Evolutionary conservation across 2,888 invertebrate species (phyloP), one percentile per base, ranked within the genome.

Genomic region (Zygothrica quintamaculata): DNA sequence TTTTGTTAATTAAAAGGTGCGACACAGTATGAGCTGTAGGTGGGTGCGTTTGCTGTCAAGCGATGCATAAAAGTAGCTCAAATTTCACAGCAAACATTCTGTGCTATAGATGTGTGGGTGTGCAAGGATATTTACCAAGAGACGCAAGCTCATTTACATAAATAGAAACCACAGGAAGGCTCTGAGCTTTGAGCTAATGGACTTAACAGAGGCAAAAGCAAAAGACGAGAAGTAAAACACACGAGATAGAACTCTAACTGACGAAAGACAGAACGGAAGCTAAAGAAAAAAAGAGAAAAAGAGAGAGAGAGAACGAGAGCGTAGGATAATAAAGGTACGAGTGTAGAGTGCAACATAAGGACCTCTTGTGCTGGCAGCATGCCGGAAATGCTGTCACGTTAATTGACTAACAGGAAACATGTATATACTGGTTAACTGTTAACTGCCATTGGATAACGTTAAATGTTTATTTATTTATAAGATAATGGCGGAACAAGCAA

Each of bases 1-100:
- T 84, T 76, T 74, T 29, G 52, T 71, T 87, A 88, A 88, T 88
- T 88, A 88, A 76, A 74, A 81, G 87, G 84, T 78, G 82, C 74
- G 82, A 56, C 75, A 61, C 3, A 22, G n/a, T n/a, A n/a, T n/a
- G n/a, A 22, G 18, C 3, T 22, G 18, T 3, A 44, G 13, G 13
- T 37, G 59, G 43, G 47, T 31, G n/a, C 42, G 33, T 34, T 39
- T 31, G 50, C 13, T 43, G 33, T 26, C 31, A 25, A 42, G 5
- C 29, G 12, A 50, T 22, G 9, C 29, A 40, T 34, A 40, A 43
- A 50, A 25, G 22, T 37, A 26, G 40, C 67, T 67, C 61, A 48
- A 62, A 64, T 69, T 74, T 57, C 66, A 31, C 56, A 64, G 62
- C 59, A 62, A 69, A 65, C 59, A 66, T 56, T 29, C 25, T 39